phyloP scores from a whole-genome alignment of 1,140 invertebrate species.

The Cydia strobilella region DNA sequence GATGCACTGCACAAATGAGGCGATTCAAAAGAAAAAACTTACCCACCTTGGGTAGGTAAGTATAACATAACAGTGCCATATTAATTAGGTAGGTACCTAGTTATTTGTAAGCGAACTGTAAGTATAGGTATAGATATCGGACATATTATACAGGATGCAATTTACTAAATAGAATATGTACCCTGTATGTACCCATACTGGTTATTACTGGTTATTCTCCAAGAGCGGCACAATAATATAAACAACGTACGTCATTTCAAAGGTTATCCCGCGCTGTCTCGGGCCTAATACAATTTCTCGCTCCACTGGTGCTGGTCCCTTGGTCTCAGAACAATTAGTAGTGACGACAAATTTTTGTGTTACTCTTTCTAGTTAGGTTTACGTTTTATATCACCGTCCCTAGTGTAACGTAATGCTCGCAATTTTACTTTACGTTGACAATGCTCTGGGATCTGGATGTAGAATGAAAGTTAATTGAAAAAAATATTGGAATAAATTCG shows the following conservation, averaged over 20 bases:
- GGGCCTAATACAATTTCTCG: conserved; percentile 66
- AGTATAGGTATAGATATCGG: no score
- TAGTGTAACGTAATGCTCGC: conserved; percentile 27
- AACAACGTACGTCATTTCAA: conserved; percentile 43
- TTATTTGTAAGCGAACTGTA: no score
- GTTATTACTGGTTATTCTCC: no score
- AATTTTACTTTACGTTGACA: conserved; percentile 31
- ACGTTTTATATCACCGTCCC: conserved; percentile 29
- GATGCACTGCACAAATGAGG: no score
- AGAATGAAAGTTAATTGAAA: conserved; percentile 32
- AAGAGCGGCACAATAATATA: not conserved
- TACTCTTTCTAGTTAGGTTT: conserved; percentile 43
- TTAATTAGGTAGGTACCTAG: no score
- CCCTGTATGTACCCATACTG: no score
- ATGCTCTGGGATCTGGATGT: conserved; percentile 19
- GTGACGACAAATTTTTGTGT: conserved; percentile 59
- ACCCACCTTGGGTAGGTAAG: no score
- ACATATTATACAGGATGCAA: not conserved
- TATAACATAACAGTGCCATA: no score
- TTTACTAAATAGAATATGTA: not conserved
- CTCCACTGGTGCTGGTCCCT: conserved; percentile 59
- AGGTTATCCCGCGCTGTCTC: conserved; percentile 47
- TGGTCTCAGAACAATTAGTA: conserved; percentile 68
- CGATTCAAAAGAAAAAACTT: no score
- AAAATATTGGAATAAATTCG: conserved; percentile 26